These are phyloP conservation scores for Hassar affinis DNA, from an alignment of 2,113 vertebrate species.

Conservation along the genomic window DNA sequence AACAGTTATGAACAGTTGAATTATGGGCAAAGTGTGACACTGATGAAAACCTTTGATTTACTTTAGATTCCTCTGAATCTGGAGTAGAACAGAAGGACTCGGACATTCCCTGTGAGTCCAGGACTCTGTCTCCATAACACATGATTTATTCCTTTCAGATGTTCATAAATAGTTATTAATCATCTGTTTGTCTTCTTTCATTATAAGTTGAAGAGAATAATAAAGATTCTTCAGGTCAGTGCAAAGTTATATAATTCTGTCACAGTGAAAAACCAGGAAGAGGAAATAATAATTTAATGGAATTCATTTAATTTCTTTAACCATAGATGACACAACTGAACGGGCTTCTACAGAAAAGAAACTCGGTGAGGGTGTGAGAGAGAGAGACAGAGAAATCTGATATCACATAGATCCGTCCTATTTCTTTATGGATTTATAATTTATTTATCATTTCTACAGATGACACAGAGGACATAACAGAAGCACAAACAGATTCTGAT, in stretches of 20 bases:
- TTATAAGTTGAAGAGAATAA: conserved; percentile 6
- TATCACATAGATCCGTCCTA: not conserved
- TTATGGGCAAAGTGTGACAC: not conserved
- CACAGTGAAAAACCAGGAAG: not conserved
- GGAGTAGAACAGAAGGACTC: conserved; percentile 12
- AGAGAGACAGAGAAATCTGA: conserved; percentile 1
- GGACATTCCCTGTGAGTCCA: conserved; percentile 15
- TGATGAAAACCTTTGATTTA: not conserved
- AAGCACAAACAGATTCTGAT: conserved; percentile 2
- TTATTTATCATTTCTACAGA: not conserved
- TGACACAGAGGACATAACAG: not conserved
- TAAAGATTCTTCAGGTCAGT: conserved; percentile 17
- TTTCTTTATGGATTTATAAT: not conserved
- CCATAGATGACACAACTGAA: conserved; percentile 23
- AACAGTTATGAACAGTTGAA: not conserved
- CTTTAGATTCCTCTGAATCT: conserved; percentile 32
- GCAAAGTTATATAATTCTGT: not conserved
- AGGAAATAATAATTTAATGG: not conserved
- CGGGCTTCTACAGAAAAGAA: conserved; percentile 24
- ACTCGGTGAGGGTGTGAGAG: conserved; percentile 13
- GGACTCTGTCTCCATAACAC: not conserved
- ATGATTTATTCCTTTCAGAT: not conserved
- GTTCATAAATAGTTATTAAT: not conserved
- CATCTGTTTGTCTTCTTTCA: not conserved
- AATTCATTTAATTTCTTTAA: not conserved